Conservation (phyloP, 2,113 vertebrate genomes). For the Xenopus laevis region DNA sequence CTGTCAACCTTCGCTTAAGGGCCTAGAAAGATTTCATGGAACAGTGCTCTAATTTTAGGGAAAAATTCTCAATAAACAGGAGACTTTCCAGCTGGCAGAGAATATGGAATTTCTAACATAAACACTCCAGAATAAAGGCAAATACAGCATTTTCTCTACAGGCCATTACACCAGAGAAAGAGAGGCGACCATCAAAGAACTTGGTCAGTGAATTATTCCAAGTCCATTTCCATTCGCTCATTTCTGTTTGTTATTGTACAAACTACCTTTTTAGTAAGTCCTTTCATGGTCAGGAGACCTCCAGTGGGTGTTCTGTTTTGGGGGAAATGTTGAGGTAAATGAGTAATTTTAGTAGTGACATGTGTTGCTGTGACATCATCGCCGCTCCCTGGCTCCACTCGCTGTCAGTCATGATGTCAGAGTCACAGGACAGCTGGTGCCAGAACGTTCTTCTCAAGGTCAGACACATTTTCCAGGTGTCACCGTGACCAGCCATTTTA, state of each 20-base stretch:
- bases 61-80: constrained; percentile 25
- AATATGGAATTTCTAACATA: constrained; percentile 50
- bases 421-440: too few species aligned
- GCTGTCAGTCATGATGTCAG: too few species aligned
- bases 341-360: constrained; percentile 28
- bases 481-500: too few species aligned
- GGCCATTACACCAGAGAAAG: neutral
- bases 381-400: too few species aligned
- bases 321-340: constrained; percentile 7
- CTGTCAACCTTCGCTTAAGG: neutral
- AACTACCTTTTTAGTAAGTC: constrained; percentile 1
- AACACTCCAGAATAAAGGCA: constrained; percentile 41
- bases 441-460: too few species aligned
- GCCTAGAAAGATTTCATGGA: neutral
- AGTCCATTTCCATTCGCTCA: constrained; percentile 39
- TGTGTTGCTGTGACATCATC: neutral
- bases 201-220: constrained; percentile 32
- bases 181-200: constrained; percentile 4
- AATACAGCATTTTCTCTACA: constrained; percentile 10
- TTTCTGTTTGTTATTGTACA: constrained; percentile 9
- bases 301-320: neutral
- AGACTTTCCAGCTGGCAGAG: constrained; percentile 55
- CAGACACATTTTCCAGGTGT: too few species aligned
- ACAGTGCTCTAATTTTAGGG: constrained; percentile 8
- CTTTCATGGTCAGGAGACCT: neutral